Conservation (phyloP, 2,888 invertebrate species). For the Parochlus steinenii region DNA sequence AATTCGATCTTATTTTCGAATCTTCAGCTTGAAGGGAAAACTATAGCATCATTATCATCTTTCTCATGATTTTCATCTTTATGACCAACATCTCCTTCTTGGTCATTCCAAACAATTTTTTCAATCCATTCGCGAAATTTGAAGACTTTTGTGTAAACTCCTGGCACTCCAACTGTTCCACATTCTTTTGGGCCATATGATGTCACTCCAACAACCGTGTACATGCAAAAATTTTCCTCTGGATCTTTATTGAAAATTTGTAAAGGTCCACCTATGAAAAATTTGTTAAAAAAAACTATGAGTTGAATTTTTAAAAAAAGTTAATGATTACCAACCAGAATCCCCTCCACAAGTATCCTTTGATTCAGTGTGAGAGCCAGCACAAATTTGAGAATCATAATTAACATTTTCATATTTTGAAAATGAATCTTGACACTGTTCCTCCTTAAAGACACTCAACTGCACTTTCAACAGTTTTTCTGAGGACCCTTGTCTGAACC, state of each 20-base stretch:
- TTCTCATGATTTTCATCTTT: too few species aligned
- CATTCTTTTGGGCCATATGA: background rate
- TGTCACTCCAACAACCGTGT: background rate
- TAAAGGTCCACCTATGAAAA: background rate
- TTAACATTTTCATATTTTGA: background rate
- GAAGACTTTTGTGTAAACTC: too few species aligned
- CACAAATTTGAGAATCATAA: conserved; percentile 1
- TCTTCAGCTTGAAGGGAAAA: too few species aligned
- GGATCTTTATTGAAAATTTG: background rate
- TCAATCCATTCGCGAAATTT: too few species aligned
- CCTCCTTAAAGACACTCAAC: background rate
- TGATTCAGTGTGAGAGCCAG: conserved; percentile 1
- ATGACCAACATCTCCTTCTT: too few species aligned
- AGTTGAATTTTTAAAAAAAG: background rate
- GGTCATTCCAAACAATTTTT: too few species aligned
- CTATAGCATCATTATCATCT: too few species aligned
- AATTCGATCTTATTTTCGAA: too few species aligned
- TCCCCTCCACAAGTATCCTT: conserved; percentile 2
- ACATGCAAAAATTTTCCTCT: background rate
- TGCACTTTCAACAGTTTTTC: conserved; percentile 3
- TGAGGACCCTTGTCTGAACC: background rate
- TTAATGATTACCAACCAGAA: background rate
- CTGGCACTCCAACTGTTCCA: conserved; percentile 1
- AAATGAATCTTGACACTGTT: conserved; percentile 1
- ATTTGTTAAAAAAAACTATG: background rate